phyloP scores from a whole-genome alignment of 53 echinoderm and acorn worm species.

The Echinarachnius parma region DNA sequence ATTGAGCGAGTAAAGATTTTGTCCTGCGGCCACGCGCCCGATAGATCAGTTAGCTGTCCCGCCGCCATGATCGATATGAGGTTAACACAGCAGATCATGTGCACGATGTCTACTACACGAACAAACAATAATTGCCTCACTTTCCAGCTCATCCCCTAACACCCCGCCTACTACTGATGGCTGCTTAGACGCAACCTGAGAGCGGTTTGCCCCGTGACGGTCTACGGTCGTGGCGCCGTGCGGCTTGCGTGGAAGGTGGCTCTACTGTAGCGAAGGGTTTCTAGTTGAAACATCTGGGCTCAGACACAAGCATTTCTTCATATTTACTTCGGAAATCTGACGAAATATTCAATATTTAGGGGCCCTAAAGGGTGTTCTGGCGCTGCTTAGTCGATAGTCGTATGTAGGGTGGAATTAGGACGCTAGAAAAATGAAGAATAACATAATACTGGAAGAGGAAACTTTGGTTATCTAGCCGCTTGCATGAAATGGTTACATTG shows the following conservation, averaged over 20 bases:
- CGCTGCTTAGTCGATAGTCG: constrained; percentile 11
- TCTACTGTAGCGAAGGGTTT: constrained; percentile 29
- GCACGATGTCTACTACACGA: constrained; percentile 26
- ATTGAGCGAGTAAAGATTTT: background rate
- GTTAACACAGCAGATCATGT: constrained; percentile 42
- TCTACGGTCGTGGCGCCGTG: constrained; percentile 34
- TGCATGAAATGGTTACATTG: constrained; percentile 7
- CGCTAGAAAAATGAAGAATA: background rate
- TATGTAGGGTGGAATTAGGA: background rate
- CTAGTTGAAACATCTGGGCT: constrained; percentile 39
- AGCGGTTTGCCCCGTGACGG: constrained; percentile 5
- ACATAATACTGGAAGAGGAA: background rate
- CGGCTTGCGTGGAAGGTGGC: constrained; percentile 6
- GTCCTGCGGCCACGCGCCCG: background rate
- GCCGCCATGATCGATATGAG: constrained; percentile 32
- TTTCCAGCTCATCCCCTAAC: background rate
- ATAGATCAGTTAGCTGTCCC: constrained; percentile 42
- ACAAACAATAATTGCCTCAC: constrained; percentile 14
- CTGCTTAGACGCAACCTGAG: constrained; percentile 31
- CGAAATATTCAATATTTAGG: constrained; percentile 37
- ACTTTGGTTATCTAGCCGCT: background rate
- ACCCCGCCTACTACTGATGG: background rate
- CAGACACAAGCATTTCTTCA: constrained; percentile 19
- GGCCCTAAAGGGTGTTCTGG: constrained; percentile 30
- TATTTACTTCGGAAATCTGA: constrained; percentile 46